Evolutionary conservation across 2,113 vertebrate genomes (phyloP).

Genomic region (Clarias batrachus): DNA sequence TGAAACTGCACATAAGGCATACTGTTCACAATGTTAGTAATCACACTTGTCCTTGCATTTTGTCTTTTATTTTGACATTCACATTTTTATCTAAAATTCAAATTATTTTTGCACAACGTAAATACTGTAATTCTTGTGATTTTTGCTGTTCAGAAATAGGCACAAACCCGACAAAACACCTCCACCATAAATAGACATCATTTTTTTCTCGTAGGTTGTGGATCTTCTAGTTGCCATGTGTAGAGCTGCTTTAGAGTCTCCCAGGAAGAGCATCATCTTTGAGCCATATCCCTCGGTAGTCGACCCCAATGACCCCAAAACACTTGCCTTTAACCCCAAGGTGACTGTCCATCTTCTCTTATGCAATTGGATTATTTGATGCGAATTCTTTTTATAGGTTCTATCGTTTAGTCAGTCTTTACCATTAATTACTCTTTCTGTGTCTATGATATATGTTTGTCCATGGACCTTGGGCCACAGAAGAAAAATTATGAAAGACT

Average conservation of each 20-base stretch:
- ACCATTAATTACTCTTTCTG: not conserved
- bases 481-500: slow-evolving; percentile 99
- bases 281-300: slow-evolving; percentile 98
- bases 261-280: slow-evolving; percentile 98
- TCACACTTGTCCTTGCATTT: too few relatives aligned
- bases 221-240: slow-evolving; percentile 98
- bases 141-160: too few relatives aligned
- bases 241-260: slow-evolving; percentile 93
- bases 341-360: slow-evolving; percentile 66
- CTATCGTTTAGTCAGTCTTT: not conserved
- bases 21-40: too few relatives aligned
- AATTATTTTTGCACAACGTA: too few relatives aligned
- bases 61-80: too few relatives aligned
- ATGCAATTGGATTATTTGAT: not conserved
- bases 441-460: slow-evolving; percentile 56
- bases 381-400: not conserved
- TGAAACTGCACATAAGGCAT: too few relatives aligned
- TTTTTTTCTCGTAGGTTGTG: slow-evolving; percentile 78
- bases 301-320: slow-evolving; percentile 97
- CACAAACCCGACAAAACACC: too few relatives aligned
- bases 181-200: too few relatives aligned
- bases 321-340: slow-evolving; percentile 98
- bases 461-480: slow-evolving; percentile 67
- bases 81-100: too few relatives aligned
- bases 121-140: too few relatives aligned